Evolutionary conservation across 2,113 vertebrate species (phyloP), one percentile per base, ranked within the genome.

Genomic region (Microtus richardsoni): DNA sequence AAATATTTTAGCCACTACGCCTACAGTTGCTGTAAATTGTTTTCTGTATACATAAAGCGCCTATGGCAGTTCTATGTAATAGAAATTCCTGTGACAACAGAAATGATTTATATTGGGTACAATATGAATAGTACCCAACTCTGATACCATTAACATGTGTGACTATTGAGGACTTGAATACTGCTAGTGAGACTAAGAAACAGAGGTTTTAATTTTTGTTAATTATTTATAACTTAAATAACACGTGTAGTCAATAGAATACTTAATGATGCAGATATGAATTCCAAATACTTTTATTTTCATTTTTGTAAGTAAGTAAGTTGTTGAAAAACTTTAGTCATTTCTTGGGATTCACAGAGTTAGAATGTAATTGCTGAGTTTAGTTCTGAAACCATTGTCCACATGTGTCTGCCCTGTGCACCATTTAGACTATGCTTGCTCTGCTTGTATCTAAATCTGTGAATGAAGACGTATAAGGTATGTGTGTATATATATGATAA

Each of bases 311-410:
- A 83, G 39, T 70, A 78, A 91, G 33, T 89, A 89, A 91, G 68
- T 49, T 83, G 54, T 91, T 93, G 41, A 24, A 91, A 49, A 92
- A n/a, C 28, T 64, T 80, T 88, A 94, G 64, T 86, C 24, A 79
- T 97, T 94, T 97, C 80, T 66, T 89, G 71, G 84, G 75, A 60
- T 33, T 85, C n/a, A 89, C n/a, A 52, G 26, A 88, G 47, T 49
- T 93, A 64, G 47, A 39, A 86, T 78, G 66, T 24, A 95, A 73
- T 58, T 28, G 3, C 52, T 19, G 22, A 17, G 84, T 90, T 92
- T 90, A 52, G 70, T 88, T 49, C 62, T 88, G 75, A 97, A 89
- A 26, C 22, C 74, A 74, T 1, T 36, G 70, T 26, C 70, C 30
- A 74, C 73, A 52, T 83, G 3, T 52, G 5, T 36, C 11, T 80